Evolutionary conservation across 1,140 invertebrate genomes (phyloP), one percentile per base, ranked within the genome.

Genomic region (Drosophila repletoides): DNA sequence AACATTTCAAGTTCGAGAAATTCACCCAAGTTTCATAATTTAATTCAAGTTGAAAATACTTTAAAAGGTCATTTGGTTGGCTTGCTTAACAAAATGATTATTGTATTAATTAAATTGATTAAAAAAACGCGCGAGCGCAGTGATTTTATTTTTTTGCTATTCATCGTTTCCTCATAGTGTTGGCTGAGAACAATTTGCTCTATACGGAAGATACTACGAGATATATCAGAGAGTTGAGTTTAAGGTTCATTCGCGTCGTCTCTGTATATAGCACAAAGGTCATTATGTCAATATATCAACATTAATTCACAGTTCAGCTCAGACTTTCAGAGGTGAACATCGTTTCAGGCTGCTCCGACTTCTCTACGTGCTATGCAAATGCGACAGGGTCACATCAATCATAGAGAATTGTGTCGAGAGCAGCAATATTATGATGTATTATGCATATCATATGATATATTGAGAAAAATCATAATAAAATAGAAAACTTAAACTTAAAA

Each of bases 251-350:
- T 26, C 10, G 6, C 14, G 5, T 1, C 6, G 7, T 1, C 22
- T 15, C 7, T 21, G 10, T 38, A 68, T 55, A 68, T 68, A 26
- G 65, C 65, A 38, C 65, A 68, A 68, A 68, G 65, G 65, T 68
- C 65, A 68, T 63, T 63, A 12, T 68, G 65, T 64, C 58, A 63
- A 68, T 68, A 68, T 68, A 68, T 68, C 59, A 46, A 33, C 22
- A 46, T 55, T 56, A 31, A 43, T 26, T 26, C 15, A 31, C 28
- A 22, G 9, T 61, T 68, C 17, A 53, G 45, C 40, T 33, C 49
- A 49, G 40, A 40, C 58, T 14, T 46, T 33, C 49, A 49, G 40
- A 40, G 65, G 19, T 46, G 21, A 63, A 41, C 48, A 48, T 17
- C 36, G 15, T 45, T 60, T 60, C 45, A 31, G 17, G 31, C 49